Percentiles rank a stretch among this genome's conserved stretches.
Evolutionary conservation across 2,888 invertebrate species (phyloP).

Genomic region (Holacanthella duospinosa): DNA sequence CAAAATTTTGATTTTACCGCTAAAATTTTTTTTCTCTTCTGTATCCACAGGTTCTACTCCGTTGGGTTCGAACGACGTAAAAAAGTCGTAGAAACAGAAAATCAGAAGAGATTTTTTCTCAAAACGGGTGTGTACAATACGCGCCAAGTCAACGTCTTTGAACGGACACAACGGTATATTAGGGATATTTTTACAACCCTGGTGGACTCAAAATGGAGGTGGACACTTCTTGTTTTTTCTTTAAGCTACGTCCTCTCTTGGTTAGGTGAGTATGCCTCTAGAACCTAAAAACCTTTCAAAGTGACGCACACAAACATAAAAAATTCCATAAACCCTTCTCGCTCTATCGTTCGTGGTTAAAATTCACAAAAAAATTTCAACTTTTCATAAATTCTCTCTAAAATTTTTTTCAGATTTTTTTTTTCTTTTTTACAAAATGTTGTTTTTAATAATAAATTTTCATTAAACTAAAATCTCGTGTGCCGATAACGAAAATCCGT

Average conservation of each 20-base stretch:
- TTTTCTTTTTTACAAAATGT: no score
- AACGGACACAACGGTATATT: slow-evolving; percentile 30
- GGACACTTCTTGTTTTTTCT: slow-evolving; percentile 33
- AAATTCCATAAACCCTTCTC: no score
- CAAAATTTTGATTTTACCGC: no score
- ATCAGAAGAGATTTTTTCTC: slow-evolving; percentile 23
- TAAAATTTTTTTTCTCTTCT: no score
- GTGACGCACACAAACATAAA: no score
- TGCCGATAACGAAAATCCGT: no score
- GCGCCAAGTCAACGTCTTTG: slow-evolving; percentile 31
- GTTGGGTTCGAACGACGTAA: slow-evolving; percentile 9
- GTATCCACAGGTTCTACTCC: slow-evolving; percentile 21
- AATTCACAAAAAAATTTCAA: no score
- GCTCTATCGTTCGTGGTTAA: no score
- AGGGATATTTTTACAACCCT: slow-evolving; percentile 30
- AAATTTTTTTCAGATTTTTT: no score
- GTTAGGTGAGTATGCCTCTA: slow-evolving; percentile 9
- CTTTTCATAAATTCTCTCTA: no score
- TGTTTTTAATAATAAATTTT: no score
- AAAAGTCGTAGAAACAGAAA: slow-evolving; percentile 6
- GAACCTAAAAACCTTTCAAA: background rate
- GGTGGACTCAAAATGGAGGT: slow-evolving; percentile 35
- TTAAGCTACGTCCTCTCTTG: slow-evolving; percentile 33
- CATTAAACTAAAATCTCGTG: no score
- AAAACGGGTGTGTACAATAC: slow-evolving; percentile 30